Base-by-base conservation (phyloP, 2,888 invertebrate genomes). In the Tethea ocularis region DNA sequence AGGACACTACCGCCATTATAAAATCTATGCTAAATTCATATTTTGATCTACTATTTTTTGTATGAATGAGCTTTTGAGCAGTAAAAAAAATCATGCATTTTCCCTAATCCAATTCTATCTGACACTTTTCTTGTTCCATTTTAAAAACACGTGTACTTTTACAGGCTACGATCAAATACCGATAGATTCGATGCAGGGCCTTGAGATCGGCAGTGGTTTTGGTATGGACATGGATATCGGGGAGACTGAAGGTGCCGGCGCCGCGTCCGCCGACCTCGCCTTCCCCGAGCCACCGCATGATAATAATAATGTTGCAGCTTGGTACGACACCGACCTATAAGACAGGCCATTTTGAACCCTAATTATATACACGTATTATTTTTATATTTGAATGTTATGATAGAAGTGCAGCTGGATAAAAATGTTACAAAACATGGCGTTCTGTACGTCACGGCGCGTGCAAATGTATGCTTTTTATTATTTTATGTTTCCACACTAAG, bases 261-360 rank as follows among this genome's bases (percentile, higher is more conserved):
- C 96, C 72, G 95, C 96, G 56, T 96, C 96, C 80, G 97, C 97
- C 83, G 97, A 97, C 84, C 95, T 95, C 80, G 96, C 96, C 81
- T 95, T 96, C 84, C 95, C 96, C 4, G 94, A 95, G 81, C 98
- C 98, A 62, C 98, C 97, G 53, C 96, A 96, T 79, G 97, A 97
- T 88, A 97, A 97, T 93, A 97, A 96, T 87, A 97, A 98, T 87
- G 97, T 98, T 75, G 98, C 98, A 69, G 98, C 98, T 78, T 99
- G 99, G 99, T 99, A 98, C 92, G 99, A 99, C 93, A 99, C 98
- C 71, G 98, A 99, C 92, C 96, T 99, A 83, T 99, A 95, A 89
- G n/a, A 64, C 53, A 46, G 24, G 7, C 51, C 5, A 20, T 53
- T 53, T 46, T 36, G 8, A 36, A 41, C 36, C 36, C 38, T 46